Evolutionary conservation across 2,113 vertebrate species (phyloP).

Genomic region (Bagarius yarrelli): DNA sequence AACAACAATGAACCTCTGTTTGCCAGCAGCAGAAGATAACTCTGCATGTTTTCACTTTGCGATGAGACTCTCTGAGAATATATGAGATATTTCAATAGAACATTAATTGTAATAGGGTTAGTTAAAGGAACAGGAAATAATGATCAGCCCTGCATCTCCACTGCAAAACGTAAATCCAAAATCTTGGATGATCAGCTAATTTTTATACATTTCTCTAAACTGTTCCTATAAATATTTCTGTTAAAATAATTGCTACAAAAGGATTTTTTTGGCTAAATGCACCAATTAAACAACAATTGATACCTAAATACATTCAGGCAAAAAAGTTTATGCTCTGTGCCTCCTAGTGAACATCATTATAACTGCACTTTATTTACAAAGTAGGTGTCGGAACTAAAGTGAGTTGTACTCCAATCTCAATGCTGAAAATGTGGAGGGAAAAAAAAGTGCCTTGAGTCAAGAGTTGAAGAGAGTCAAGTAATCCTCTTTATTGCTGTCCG

Average conservation of each 20-base stretch:
- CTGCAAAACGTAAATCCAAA: neutral
- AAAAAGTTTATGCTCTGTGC: neutral
- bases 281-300: neutral
- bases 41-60: neutral
- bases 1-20: neutral
- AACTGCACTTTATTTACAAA: neutral
- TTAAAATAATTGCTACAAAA: neutral
- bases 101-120: neutral
- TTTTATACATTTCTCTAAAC: neutral
- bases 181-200: neutral
- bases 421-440: too few relatives aligned
- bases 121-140: neutral
- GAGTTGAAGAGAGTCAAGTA: too few relatives aligned
- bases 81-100: neutral
- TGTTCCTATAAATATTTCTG: neutral
- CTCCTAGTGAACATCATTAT: constrained; percentile 17
- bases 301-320: neutral
- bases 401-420: too few relatives aligned
- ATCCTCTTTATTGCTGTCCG: too few relatives aligned
- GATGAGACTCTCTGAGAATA: neutral
- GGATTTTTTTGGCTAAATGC: constrained; percentile 31
- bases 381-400: too few relatives aligned
- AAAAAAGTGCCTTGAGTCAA: too few relatives aligned
- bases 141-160: too few relatives aligned
- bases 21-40: neutral